Conservation (phyloP, 2,113 vertebrate species). For the Clupea harengus region DNA sequence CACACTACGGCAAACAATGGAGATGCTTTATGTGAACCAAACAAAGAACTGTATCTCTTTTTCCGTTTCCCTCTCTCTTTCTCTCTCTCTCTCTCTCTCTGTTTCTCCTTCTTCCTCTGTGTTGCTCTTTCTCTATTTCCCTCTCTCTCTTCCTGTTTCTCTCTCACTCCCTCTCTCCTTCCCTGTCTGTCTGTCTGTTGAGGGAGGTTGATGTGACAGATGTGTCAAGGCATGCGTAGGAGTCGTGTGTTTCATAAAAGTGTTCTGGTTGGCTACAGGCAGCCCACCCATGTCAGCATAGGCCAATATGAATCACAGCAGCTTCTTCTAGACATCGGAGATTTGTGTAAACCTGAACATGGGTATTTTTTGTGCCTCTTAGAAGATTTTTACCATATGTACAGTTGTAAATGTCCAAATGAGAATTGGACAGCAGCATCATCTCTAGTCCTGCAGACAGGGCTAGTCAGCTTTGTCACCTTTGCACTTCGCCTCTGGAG, state of each 20-base stretch:
- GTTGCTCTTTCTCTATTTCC: neutral
- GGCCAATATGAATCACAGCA: neutral
- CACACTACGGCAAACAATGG: neutral
- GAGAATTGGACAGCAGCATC: too few relatives aligned
- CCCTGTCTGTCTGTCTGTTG: conserved; percentile 42
- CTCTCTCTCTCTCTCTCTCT: too few relatives aligned
- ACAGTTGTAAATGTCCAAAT: too few relatives aligned
- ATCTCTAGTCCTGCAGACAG: too few relatives aligned
- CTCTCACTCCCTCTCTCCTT: neutral
- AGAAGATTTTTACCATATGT: too few relatives aligned
- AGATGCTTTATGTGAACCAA: neutral
- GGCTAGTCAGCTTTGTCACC: too few relatives aligned
- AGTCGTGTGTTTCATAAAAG: conserved; percentile 65
- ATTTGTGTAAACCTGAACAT: too few relatives aligned
- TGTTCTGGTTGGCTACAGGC: conserved; percentile 60
- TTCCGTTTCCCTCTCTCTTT: neutral
- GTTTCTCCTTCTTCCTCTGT: too few relatives aligned
- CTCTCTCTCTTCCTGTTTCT: neutral
- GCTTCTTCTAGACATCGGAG: neutral
- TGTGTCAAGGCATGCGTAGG: conserved; percentile 63
- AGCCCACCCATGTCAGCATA: conserved; percentile 62
- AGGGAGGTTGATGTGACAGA: conserved; percentile 70
- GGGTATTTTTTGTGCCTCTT: too few relatives aligned
- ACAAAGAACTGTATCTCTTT: neutral
- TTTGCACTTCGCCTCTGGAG: too few relatives aligned